Evolutionary conservation across 1,140 invertebrate species (phyloP).

Genomic region (Trichonephila clavipes): DNA sequence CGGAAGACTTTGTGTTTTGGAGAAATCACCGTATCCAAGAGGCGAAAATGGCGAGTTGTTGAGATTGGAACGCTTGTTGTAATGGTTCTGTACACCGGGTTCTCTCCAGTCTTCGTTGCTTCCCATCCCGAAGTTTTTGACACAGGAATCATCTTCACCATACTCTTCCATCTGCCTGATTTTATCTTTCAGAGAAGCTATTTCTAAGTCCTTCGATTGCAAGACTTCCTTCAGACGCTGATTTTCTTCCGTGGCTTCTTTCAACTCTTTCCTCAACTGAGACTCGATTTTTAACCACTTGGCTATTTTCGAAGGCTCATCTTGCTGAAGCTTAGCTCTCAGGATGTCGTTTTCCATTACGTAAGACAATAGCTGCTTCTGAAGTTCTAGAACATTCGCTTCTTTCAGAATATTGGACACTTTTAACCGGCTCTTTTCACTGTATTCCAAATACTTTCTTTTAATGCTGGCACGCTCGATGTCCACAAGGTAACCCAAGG

Average conservation of each 20-base stretch:
- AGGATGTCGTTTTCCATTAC: constrained; percentile 91
- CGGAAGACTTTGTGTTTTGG: constrained; percentile 75
- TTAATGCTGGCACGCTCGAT: constrained; percentile 37
- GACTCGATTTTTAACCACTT: constrained; percentile 67
- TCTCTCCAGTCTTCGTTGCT: constrained; percentile 74
- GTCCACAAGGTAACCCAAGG: constrained; percentile 20
- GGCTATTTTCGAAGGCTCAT: constrained; percentile 46
- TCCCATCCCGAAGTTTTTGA: constrained; percentile 72
- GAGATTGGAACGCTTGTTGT: constrained; percentile 69
- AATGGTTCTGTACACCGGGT: constrained; percentile 49
- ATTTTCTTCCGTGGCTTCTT: constrained; percentile 42
- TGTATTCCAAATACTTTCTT: constrained; percentile 66
- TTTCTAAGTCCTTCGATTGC: constrained; percentile 55
- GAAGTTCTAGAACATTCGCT: constrained; percentile 89
- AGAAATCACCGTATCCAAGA: constrained; percentile 67
- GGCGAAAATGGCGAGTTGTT: constrained; percentile 61
- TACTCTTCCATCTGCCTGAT: constrained; percentile 60
- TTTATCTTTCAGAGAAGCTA: constrained; percentile 64
- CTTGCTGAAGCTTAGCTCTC: constrained; percentile 67
- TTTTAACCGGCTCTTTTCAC: constrained; percentile 82
- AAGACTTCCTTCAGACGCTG: constrained; percentile 34
- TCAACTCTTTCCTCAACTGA: constrained; percentile 55
- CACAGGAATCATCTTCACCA: constrained; percentile 49
- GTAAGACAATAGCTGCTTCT: constrained; percentile 89
- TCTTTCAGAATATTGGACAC: constrained; percentile 91